Conservation (phyloP, 2,113 vertebrate species). For the Poeciliopsis prolifica region DNA sequence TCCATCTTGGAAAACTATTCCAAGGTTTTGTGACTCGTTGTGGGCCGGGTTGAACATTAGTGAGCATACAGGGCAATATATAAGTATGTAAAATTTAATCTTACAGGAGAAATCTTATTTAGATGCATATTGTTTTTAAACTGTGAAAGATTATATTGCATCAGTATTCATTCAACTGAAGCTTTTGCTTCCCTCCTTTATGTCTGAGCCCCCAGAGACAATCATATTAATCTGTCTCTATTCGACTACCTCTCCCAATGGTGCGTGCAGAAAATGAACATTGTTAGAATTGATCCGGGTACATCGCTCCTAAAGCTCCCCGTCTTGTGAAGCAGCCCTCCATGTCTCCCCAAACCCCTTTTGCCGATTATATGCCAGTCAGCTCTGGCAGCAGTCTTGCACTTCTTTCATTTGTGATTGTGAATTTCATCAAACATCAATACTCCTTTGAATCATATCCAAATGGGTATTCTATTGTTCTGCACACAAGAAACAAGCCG, state of each 20-base stretch:
- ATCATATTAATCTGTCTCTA: constrained; percentile 44
- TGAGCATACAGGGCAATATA: neutral
- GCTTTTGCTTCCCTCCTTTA: neutral
- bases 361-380: constrained; percentile 23
- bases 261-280: constrained; percentile 51
- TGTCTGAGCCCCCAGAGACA: neutral
- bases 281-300: constrained; percentile 58
- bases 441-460: constrained; percentile 65
- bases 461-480: constrained; percentile 59
- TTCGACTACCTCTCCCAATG: constrained; percentile 23
- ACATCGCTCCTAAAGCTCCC: constrained; percentile 38
- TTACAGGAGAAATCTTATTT: neutral
- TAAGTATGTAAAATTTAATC: neutral
- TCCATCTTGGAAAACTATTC: neutral
- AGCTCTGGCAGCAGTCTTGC: constrained; percentile 36
- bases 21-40: neutral
- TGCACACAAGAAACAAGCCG: constrained; percentile 29
- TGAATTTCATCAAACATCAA: constrained; percentile 68
- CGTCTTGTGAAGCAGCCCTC: constrained; percentile 48
- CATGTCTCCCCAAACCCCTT: constrained; percentile 21
- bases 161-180: constrained; percentile 30
- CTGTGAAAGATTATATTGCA: constrained; percentile 2
- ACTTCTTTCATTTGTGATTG: constrained; percentile 70
- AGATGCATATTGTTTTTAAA: constrained; percentile 5
- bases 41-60: neutral